These are phyloP conservation scores for Agonum fuliginosum DNA, from an alignment of 2,888 invertebrate species.

Conservation along the genomic window DNA sequence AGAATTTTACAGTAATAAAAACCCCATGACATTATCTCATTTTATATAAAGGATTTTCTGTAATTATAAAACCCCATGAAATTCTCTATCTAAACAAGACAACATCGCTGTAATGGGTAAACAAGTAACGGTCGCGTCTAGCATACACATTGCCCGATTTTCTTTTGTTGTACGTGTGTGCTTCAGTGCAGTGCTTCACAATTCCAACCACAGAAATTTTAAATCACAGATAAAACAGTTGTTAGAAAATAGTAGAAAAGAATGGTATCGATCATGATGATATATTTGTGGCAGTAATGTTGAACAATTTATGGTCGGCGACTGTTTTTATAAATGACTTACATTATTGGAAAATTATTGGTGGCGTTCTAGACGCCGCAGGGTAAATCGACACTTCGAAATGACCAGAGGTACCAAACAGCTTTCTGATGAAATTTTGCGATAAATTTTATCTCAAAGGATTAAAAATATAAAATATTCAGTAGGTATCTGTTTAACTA, in stretches of 20 bases:
- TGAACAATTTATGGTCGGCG: conserved; percentile 14
- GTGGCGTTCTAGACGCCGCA: not conserved
- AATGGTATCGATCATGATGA: not conserved
- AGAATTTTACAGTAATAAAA: too few species aligned
- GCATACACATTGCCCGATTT: conserved; percentile 38
- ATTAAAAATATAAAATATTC: too few species aligned
- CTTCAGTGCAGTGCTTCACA: not conserved
- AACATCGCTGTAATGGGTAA: conserved; percentile 36
- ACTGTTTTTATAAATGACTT: conserved; percentile 30
- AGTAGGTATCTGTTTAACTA: too few species aligned
- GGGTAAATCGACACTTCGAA: conserved; percentile 22
- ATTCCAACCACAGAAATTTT: not conserved
- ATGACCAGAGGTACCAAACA: not conserved
- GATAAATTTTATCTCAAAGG: too few species aligned
- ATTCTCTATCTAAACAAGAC: conserved; percentile 26
- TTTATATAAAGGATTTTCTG: too few species aligned
- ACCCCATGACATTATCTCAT: too few species aligned
- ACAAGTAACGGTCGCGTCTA: conserved; percentile 35
- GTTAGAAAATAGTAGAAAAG: not conserved
- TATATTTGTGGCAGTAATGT: conserved; percentile 1
- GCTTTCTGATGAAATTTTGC: not conserved
- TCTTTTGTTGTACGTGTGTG: conserved; percentile 32
- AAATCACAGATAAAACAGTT: not conserved
- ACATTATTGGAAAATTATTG: conserved; percentile 49
- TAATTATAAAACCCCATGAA: conserved; percentile 42